Evolutionary conservation across 2,113 vertebrate genomes (phyloP).

Genomic region (Sprattus sprattus): DNA sequence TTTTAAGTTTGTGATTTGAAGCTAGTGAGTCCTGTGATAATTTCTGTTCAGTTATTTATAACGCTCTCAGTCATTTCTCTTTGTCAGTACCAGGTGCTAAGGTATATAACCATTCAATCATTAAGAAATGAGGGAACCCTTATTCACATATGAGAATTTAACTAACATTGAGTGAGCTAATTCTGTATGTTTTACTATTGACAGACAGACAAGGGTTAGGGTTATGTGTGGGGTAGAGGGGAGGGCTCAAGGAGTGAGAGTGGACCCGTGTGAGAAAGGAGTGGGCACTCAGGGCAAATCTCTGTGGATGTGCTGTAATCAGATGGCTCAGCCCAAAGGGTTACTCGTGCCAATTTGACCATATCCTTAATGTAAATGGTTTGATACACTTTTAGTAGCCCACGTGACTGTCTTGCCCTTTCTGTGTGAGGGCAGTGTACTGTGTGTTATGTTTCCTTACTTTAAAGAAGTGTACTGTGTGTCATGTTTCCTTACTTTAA

Average conservation of each 20-base stretch:
- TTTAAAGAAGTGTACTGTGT: too few species aligned
- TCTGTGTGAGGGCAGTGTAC: background rate
- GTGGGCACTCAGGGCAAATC: constrained; percentile 32
- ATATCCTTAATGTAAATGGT: constrained; percentile 24
- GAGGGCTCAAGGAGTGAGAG: background rate
- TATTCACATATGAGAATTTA: background rate
- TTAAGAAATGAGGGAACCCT: background rate
- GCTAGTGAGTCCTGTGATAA: background rate
- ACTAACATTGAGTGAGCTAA: background rate
- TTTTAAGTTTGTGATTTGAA: background rate
- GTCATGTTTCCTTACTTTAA: background rate
- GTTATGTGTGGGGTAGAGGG: background rate
- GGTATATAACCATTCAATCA: background rate
- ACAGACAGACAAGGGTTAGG: too few species aligned
- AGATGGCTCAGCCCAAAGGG: constrained; percentile 44
- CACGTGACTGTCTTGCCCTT: background rate
- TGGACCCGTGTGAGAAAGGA: constrained; percentile 16
- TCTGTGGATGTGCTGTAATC: constrained; percentile 29
- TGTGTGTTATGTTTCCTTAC: background rate
- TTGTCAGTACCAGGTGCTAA: background rate
- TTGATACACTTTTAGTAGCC: constrained; percentile 41
- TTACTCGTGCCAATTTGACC: constrained; percentile 6
- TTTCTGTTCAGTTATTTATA: background rate
- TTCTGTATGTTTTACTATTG: background rate
- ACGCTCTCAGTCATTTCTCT: background rate